Evolutionary conservation across 30 jellyfish, hydroid and myxozoan species (phyloP), one percentile per base, ranked within the genome.

Genomic region (Chrysaora quinquecirrha): DNA sequence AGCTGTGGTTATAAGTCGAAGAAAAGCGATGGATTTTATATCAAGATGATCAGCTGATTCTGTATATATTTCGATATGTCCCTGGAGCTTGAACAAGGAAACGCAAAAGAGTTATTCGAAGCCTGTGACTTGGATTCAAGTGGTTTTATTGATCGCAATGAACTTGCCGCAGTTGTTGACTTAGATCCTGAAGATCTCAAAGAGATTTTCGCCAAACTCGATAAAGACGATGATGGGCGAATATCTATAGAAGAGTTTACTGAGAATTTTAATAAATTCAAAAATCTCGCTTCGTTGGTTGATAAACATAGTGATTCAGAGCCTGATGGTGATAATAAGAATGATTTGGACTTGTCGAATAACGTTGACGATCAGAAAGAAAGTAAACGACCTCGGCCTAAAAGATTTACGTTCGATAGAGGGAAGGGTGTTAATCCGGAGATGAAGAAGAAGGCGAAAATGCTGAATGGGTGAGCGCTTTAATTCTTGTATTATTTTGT

Each of bases 131-230:
- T 93, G 24, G 98, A 93, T 49, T 77, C 97, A 33, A 93, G 98
- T 78, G 98, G 98, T n/a, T 93, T 28, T 56, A 93, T 93, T 54
- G 98, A 93, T 73, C 92, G 90, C 71, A 78, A 69, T 19, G 98
- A 93, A 75, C 87, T 93, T 52, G 98, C 98, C 83, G 98, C 98
- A 19, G 98, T 93, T 23, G 97, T 93, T 54, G 98, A 93, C 72
- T 71, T 93, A 22, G 87, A 56, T 56, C 96, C 97, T 16, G 96
- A 79, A 18, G 97, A 93, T 30, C 49, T 93, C 25, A 83, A 85
- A 43, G 95, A 86, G 49, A 81, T 93, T 9, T 93, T 93, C 75
- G 80, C 68, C 14, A 61, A 56, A 48, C 88, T 93, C 58, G 98
- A 93, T 76, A 75, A 84, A 9, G 97, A 93, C 67, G 87, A 78